Evolutionary conservation across 2,888 invertebrate genomes (phyloP), one percentile per base, ranked within the genome.

Genomic region (Melanostoma scalare): DNA sequence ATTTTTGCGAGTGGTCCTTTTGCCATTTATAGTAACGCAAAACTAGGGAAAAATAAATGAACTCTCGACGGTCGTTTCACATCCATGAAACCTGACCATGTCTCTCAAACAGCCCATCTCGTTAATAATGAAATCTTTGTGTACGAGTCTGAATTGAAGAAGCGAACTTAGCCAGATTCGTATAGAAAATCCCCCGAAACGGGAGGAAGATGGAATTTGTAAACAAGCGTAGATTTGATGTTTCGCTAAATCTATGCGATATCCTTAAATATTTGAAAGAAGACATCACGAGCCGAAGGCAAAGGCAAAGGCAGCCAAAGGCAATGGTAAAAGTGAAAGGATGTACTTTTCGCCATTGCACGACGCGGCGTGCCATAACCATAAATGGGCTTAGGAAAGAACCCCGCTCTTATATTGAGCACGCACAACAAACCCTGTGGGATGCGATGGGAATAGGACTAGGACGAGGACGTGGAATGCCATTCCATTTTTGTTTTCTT

Each of bases 331-430:
- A 33, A 68, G 81, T 52, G 85, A 85, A 69, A 85, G 75, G 86
- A 68, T 78, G 79, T 67, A 84, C 73, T 69, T 69, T 67, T 87
- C 86, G 89, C 89, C 88, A 89, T 89, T 88, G 90, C 90, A 90
- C 90, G 90, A 89, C 89, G 90, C 90, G 90, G 89, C 89, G 90
- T 89, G 90, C 89, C 89, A 90, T 90, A 90, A 90, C 90, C 90
- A 89, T 90, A 90, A 90, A 90, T 89, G 90, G 89, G 90, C 91
- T 90, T 90, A 90, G 89, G 20, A 20, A 20, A 20, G 20, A 20
- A 20, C 20, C 20, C 20, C 20, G 20, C 20, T 20, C 20, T 20
- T 20, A 20, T 20, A 20, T 1, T 20, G 20, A 20, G 20, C 20
- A 20, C 20, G 20, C 20, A 20, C 89, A 89, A 90, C 89, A 89